These are phyloP conservation scores for Agriopis leucophaearia DNA, from an alignment of 2,888 invertebrate species.

Conservation along the genomic window DNA sequence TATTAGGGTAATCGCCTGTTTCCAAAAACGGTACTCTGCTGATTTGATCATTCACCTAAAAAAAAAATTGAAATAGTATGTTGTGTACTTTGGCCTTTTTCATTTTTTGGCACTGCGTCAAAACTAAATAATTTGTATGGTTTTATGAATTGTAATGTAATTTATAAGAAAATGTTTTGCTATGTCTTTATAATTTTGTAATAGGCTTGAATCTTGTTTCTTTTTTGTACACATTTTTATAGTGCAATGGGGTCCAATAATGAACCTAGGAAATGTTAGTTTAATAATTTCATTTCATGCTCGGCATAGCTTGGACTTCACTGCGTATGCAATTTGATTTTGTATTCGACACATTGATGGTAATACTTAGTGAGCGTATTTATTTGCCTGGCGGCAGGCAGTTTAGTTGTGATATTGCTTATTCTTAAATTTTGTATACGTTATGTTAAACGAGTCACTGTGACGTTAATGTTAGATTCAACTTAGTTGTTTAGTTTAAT, in stretches of 20 bases:
- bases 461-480: constrained; percentile 81
- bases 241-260: constrained; percentile 21
- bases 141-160: too few species aligned
- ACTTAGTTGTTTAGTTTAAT: constrained; percentile 67
- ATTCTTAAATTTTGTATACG: constrained; percentile 84
- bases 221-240: neutral
- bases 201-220: neutral
- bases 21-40: too few species aligned
- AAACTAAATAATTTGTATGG: too few species aligned
- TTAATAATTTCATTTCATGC: constrained; percentile 14
- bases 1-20: too few species aligned
- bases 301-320: constrained; percentile 34
- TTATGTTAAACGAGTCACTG: constrained; percentile 78
- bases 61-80: too few species aligned
- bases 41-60: too few species aligned
- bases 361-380: constrained; percentile 57
- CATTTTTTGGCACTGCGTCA: too few species aligned
- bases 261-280: constrained; percentile 19
- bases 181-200: neutral
- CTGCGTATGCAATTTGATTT: constrained; percentile 2
- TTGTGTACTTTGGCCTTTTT: too few species aligned
- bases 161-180: too few species aligned
- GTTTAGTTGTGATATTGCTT: constrained; percentile 86
- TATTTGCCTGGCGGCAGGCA: constrained; percentile 72
- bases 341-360: constrained; percentile 24